phyloP scores from a whole-genome alignment of 1,140 invertebrate species.

The Pinna nobilis region DNA sequence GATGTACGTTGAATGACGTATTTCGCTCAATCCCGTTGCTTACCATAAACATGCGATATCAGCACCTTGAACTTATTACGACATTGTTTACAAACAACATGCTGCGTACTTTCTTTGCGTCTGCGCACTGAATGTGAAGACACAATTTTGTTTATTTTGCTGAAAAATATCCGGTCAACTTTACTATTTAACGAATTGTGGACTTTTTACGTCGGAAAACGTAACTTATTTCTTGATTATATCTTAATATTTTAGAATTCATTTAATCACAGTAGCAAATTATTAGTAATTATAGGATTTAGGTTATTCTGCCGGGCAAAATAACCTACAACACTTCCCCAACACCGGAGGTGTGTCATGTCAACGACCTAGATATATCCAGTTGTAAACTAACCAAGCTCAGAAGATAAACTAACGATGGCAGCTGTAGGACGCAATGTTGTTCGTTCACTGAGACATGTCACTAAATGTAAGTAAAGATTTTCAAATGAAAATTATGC shows the following conservation, averaged over 20 bases:
- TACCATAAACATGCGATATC: too few species aligned
- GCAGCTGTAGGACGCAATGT: background rate
- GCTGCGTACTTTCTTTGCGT: constrained; percentile 16
- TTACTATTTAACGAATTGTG: background rate
- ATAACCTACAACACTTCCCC: too few species aligned
- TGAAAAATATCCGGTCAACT: background rate
- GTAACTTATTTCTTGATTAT: background rate
- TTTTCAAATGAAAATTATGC: background rate
- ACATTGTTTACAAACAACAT: constrained; percentile 18
- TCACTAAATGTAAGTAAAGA: constrained; percentile 1
- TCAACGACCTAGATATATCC: background rate
- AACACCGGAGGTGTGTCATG: constrained; percentile 13
- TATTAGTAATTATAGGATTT: background rate
- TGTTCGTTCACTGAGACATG: constrained; percentile 1
- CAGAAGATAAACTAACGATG: background rate
- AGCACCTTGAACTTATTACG: too few species aligned
- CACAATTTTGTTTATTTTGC: background rate
- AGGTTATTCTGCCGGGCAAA: too few species aligned
- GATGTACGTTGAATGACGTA: too few species aligned
- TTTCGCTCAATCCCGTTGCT: too few species aligned
- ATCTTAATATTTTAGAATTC: background rate
- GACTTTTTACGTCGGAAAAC: background rate
- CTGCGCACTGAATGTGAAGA: background rate
- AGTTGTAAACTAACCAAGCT: background rate
- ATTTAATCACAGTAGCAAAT: background rate